Evolutionary conservation across 2,888 invertebrate genomes (phyloP).

Genomic region (Dimorphilus gyrociliatus): DNA sequence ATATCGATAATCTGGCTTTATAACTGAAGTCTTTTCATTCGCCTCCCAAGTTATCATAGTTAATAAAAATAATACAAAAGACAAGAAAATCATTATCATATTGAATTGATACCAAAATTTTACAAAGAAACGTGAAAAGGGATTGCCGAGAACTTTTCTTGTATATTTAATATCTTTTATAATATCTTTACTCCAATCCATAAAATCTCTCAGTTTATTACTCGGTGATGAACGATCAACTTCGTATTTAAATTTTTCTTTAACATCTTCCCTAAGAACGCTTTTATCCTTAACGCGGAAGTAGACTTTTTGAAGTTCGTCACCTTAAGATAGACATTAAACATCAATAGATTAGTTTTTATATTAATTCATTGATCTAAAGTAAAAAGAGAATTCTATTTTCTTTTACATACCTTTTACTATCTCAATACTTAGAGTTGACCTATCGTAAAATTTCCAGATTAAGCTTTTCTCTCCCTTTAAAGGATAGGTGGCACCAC

Average conservation of each 20-base stretch:
- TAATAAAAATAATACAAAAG: slow-evolving; percentile 18
- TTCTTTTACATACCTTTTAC: no score
- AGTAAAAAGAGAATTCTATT: no score
- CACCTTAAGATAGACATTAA: no score
- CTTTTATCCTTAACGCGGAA: slow-evolving; percentile 32
- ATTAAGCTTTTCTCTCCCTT: no score
- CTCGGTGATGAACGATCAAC: slow-evolving; percentile 34
- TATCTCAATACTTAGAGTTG: slow-evolving; percentile 31
- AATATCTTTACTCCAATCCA: slow-evolving; percentile 35
- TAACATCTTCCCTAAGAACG: slow-evolving; percentile 32
- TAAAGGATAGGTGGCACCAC: no score
- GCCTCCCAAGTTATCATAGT: slow-evolving; percentile 23
- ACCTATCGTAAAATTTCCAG: slow-evolving; percentile 19
- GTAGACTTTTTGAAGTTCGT: slow-evolving; percentile 30
- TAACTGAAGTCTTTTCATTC: not conserved
- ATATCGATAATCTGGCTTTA: slow-evolving; percentile 6
- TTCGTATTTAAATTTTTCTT: slow-evolving; percentile 35
- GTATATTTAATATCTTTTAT: slow-evolving; percentile 35
- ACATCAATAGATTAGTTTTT: no score
- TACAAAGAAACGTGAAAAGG: slow-evolving; percentile 22
- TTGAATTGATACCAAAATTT: slow-evolving; percentile 28
- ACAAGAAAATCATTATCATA: slow-evolving; percentile 20
- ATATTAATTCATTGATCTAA: no score
- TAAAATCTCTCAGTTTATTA: slow-evolving; percentile 35
- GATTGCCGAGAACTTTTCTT: slow-evolving; percentile 18